Percentiles rank a stretch among this genome's conserved stretches.
These are phyloP conservation scores for Otocyon megalotis DNA, from an alignment of 2,113 vertebrate species.

Conservation along the genomic window DNA sequence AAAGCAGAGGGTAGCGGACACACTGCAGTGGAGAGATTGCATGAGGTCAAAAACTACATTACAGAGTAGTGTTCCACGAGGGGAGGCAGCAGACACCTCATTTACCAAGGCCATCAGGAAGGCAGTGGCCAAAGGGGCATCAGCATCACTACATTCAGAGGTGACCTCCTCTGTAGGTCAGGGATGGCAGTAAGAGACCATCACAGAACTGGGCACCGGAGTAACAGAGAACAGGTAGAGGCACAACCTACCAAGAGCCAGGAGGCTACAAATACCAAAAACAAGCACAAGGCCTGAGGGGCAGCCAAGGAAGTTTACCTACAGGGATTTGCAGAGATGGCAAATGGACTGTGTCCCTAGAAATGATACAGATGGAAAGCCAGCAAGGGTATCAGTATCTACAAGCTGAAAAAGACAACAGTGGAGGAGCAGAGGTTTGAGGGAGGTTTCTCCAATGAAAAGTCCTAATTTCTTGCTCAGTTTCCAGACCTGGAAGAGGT, in stretches of 20 bases:
- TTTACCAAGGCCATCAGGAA: neutral
- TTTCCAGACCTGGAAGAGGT: constrained; percentile 33
- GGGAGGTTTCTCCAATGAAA: neutral
- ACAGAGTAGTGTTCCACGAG: neutral
- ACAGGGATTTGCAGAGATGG: neutral
- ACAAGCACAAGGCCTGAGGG: neutral
- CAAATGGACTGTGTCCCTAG: neutral
- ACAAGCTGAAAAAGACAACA: neutral
- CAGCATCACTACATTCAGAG: neutral
- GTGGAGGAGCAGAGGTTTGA: neutral
- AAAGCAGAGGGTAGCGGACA: neutral
- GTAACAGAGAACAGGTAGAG: neutral
- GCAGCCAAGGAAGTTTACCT: neutral
- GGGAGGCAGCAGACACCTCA: neutral
- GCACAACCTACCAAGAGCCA: neutral
- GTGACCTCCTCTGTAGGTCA: neutral
- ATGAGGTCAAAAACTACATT: neutral
- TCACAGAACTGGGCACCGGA: neutral
- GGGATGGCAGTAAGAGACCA: neutral
- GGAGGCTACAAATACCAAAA: neutral
- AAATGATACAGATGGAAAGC: neutral
- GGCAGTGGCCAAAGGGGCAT: neutral
- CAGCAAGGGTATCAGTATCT: neutral
- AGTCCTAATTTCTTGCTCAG: neutral
- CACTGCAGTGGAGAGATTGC: neutral